Percentiles rank a stretch among this genome's conserved stretches.
Conservation (phyloP, 1,140 invertebrate genomes). For the Hylaeus volcanicus region DNA sequence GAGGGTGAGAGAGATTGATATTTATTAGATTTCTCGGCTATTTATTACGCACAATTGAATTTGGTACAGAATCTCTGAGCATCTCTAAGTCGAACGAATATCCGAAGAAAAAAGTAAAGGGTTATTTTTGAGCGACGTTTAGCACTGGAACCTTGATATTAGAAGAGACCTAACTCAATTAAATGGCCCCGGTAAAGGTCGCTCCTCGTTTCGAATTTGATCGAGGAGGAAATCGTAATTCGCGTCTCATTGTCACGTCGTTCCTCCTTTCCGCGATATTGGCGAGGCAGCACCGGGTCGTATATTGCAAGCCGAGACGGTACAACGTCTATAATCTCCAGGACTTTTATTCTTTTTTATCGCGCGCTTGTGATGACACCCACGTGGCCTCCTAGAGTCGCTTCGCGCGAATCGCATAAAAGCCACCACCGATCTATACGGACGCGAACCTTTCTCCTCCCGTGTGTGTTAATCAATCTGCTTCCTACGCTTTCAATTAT, state of each 20-base stretch:
- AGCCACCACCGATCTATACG: constrained; percentile 78
- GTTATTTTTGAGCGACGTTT: too few relatives aligned
- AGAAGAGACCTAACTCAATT: too few relatives aligned
- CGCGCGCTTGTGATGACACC: constrained; percentile 63
- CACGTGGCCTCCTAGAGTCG: constrained; percentile 55
- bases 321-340: constrained; percentile 55
- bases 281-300: constrained; percentile 27
- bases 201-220: too few relatives aligned
- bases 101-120: too few relatives aligned
- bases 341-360: constrained; percentile 49
- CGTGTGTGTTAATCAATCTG: constrained; percentile 81
- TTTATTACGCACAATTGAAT: too few relatives aligned
- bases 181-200: too few relatives aligned
- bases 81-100: too few relatives aligned
- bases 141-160: too few relatives aligned
- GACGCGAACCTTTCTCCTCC: constrained; percentile 79
- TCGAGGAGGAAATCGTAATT: constrained; percentile 37
- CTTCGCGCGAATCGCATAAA: constrained; percentile 74
- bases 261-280: constrained; percentile 35
- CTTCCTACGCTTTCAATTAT: constrained; percentile 81
- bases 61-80: too few relatives aligned
- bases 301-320: constrained; percentile 36
- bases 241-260: constrained; percentile 11
- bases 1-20: too few relatives aligned
- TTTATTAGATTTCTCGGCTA: too few relatives aligned